A percentile compares a stretch with the other conserved stretches of the same genome.
phyloP scores from a whole-genome alignment of 1,140 invertebrate species.

The Drosophila varians region DNA sequence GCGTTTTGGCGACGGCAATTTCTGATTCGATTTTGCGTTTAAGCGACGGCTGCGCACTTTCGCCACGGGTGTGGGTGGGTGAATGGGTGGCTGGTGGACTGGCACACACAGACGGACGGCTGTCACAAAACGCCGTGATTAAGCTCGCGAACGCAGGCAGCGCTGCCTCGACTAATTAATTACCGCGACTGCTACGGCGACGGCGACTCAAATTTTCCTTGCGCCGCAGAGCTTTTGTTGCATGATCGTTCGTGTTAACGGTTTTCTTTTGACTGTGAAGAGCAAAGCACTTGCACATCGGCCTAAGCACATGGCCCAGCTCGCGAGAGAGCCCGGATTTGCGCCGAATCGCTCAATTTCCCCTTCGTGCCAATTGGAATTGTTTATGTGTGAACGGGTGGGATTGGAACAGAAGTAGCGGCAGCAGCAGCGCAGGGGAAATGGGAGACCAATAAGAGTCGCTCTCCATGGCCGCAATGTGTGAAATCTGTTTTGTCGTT shows the following conservation, averaged over 20 bases:
- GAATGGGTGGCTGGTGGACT: slow-evolving; percentile 6
- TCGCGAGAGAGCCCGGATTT: slow-evolving; percentile 23
- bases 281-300: slow-evolving; percentile 27
- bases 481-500: slow-evolving; percentile 47
- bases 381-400: slow-evolving; percentile 63
- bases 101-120: slow-evolving; percentile 27
- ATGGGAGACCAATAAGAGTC: slow-evolving; percentile 7
- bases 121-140: slow-evolving; percentile 70
- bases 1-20: slow-evolving; percentile 78
- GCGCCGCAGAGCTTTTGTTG: slow-evolving; percentile 63
- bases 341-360: slow-evolving; percentile 44
- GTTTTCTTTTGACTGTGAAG: slow-evolving; percentile 65
- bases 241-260: slow-evolving; percentile 78
- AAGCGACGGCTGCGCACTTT: slow-evolving; percentile 71
- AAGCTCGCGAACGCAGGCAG: slow-evolving; percentile 61
- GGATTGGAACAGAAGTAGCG: slow-evolving; percentile 51
- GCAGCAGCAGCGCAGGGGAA: slow-evolving; percentile 42
- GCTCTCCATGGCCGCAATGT: slow-evolving; percentile 20
- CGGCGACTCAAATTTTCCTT: slow-evolving; percentile 20
- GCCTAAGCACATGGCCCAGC: slow-evolving; percentile 7
- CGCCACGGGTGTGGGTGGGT: slow-evolving; percentile 19
- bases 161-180: slow-evolving; percentile 65
- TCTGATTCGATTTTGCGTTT: slow-evolving; percentile 77
- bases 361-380: slow-evolving; percentile 63
- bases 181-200: slow-evolving; percentile 38